phyloP scores from a whole-genome alignment of 2,888 invertebrate species.

The Fragum whitleyi region DNA sequence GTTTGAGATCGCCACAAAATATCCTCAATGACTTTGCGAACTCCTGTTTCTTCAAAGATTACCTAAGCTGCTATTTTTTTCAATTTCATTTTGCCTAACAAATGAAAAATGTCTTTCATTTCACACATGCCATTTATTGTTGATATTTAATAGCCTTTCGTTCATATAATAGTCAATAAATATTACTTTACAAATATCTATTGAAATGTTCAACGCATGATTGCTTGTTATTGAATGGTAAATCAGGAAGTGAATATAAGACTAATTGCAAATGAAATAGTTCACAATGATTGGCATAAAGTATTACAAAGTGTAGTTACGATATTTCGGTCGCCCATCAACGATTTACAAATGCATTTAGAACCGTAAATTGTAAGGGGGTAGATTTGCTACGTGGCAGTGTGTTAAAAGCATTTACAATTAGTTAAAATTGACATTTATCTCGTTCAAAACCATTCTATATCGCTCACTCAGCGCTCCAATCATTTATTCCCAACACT shows the following conservation, averaged over 20 bases:
- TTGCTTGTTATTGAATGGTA: neutral
- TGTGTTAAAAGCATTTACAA: too few species aligned
- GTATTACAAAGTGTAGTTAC: too few species aligned
- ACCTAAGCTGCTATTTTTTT: neutral
- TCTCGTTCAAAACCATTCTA: too few species aligned
- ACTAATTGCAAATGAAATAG: too few species aligned
- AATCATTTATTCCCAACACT: too few species aligned
- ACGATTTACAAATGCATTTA: too few species aligned
- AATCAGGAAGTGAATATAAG: neutral
- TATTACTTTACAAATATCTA: neutral
- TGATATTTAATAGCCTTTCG: neutral
- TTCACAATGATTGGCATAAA: too few species aligned
- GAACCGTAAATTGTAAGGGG: too few species aligned
- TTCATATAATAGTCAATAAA: neutral
- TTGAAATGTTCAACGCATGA: neutral
- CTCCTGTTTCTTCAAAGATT: neutral
- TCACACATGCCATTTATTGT: neutral
- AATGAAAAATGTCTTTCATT: neutral
- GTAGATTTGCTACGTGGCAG: too few species aligned
- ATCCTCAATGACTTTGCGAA: neutral
- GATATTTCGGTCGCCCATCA: too few species aligned
- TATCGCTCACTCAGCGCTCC: too few species aligned
- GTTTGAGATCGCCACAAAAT: neutral
- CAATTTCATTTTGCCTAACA: neutral
- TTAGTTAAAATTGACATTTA: too few species aligned